phyloP scores from a whole-genome alignment of 2,888 invertebrate genomes.

The Catocala sponsa region DNA sequence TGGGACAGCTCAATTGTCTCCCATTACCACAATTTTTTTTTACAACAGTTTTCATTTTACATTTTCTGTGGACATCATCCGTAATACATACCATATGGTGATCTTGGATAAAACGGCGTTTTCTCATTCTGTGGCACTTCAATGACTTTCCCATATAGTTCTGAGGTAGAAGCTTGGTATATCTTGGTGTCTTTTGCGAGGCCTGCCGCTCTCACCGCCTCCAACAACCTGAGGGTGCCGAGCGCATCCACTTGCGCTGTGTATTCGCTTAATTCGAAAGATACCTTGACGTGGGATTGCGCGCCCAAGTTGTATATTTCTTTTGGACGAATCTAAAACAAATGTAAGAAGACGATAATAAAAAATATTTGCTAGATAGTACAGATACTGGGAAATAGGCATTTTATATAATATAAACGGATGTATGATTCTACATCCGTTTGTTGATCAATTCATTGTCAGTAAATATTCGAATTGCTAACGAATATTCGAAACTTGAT shows the following conservation, averaged over 20 bases:
- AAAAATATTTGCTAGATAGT: background rate
- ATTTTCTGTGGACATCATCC: background rate
- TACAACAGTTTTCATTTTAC: too few relatives aligned
- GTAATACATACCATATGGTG: slow-evolving; percentile 94
- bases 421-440: too few relatives aligned
- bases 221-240: slow-evolving; percentile 96
- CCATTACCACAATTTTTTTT: too few relatives aligned
- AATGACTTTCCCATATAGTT: slow-evolving; percentile 97
- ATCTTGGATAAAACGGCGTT: slow-evolving; percentile 98
- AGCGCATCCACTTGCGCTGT: slow-evolving; percentile 99
- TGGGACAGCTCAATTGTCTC: too few relatives aligned
- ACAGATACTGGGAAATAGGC: too few relatives aligned
- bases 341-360: background rate
- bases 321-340: slow-evolving; percentile 90
- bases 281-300: slow-evolving; percentile 99
- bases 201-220: slow-evolving; percentile 96
- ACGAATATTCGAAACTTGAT: too few relatives aligned
- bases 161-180: slow-evolving; percentile 99
- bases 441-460: too few relatives aligned
- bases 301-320: slow-evolving; percentile 99
- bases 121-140: slow-evolving; percentile 98
- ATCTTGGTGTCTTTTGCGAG: slow-evolving; percentile 94
- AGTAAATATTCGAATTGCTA: too few relatives aligned
- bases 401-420: too few relatives aligned
- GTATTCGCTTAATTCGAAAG: slow-evolving; percentile 99